Conservation (phyloP, 2,797 vertebrate species). For the Morelia viridis region DNA sequence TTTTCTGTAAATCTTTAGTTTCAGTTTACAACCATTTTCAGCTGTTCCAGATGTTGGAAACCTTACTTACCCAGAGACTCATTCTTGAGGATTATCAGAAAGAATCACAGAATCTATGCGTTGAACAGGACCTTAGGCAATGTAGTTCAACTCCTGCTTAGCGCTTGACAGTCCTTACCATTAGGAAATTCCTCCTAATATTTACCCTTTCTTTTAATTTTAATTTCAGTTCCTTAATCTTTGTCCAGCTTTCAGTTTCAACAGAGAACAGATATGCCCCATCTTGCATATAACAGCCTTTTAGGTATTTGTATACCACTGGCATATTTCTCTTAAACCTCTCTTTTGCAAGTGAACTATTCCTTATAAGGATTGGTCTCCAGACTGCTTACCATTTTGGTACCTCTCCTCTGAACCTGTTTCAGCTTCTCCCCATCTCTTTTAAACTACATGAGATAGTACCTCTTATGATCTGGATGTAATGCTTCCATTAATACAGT, state of each 20-base stretch:
- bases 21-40: fast-evolving
- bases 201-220: neutral
- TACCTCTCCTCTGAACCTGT: no score
- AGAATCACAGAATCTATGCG: neutral
- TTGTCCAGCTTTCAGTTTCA: neutral
- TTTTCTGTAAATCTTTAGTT: conserved; percentile 8
- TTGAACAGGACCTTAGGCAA: neutral
- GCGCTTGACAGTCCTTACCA: neutral
- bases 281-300: neutral
- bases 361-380: no score
- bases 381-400: no score
- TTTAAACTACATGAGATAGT: no score
- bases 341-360: no score
- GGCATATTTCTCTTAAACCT: no score
- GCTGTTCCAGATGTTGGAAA: fast-evolving
- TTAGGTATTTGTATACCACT: no score
- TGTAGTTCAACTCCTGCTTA: neutral
- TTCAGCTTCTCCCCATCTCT: no score
- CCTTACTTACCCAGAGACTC: neutral
- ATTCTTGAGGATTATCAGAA: neutral
- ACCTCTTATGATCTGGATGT: no score
- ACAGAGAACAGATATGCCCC: neutral
- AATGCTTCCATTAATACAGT: no score
- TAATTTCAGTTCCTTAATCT: neutral
- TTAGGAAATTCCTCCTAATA: neutral